Base-by-base conservation (phyloP, 2,888 invertebrate genomes). In the Campaea margaritaria region DNA sequence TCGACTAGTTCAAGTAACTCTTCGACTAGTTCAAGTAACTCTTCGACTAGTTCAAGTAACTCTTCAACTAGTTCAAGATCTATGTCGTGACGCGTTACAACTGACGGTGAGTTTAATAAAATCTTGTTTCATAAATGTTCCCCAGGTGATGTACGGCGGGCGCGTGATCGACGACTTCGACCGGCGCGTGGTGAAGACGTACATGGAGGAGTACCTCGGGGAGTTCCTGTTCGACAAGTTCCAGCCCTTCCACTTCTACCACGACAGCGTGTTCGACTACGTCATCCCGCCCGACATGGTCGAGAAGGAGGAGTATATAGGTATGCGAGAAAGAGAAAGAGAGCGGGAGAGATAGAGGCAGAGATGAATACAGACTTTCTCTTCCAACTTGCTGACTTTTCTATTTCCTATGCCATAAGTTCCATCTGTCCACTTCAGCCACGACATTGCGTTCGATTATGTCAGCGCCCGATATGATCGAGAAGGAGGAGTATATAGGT, bases 171-270 rank as follows among this genome's bases (percentile, higher is more conserved):
- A 98, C 83, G 95, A 96, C 82, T 98, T 95, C 87, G 98, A 98
- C 87, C 94, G 98, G 11, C 95, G 98, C 64, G 96, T 98, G 11
- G 95, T 97, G 2, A 93, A 94, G 67, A 96, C 96, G 0, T 98
- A 98, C 87, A 97, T 98, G 96, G 95, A 97, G 81, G 98, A 98
- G 85, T 98, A 98, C 81, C 95, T 98, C 94, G 98, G 98, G 0
- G 98, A 98, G 80, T 98, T 98, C 84, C 93, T 98, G 49, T 98
- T 98, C 83, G 97, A 98, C 82, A 95, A 95, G 56, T 97, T 97
- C 86, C 97, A 98, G 83, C 97, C 97, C 0, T 98, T 97, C 90
- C 97, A 97, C 85, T 98, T 98, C 91, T 98, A 96, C 82, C 89
- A 89, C 47, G 96, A 97, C 79, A 87, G 93, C 0, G 82, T 88